A percentile compares a stretch with the other conserved stretches of the same genome.
These are phyloP conservation scores for Epinephelus cyanopodus DNA, from an alignment of 2,113 vertebrate genomes.

Conservation along the genomic window DNA sequence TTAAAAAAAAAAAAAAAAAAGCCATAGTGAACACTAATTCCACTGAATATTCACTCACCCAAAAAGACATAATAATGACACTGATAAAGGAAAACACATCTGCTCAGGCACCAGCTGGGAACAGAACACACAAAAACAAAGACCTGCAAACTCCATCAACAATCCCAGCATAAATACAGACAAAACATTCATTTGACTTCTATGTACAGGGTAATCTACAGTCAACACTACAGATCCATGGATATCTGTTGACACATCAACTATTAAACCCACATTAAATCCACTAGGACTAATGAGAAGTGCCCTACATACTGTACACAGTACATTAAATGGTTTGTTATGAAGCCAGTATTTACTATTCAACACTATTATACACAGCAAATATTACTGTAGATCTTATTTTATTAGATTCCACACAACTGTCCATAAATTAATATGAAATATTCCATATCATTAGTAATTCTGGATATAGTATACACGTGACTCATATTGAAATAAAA, in stretches of 20 bases:
- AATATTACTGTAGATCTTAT: no score
- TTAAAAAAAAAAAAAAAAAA: background rate
- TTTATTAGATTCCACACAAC: no score
- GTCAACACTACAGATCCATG: background rate
- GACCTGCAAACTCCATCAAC: background rate
- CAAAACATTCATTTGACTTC: no score
- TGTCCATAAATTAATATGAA: no score
- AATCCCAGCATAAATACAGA: background rate
- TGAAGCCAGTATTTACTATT: no score
- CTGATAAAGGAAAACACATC: background rate
- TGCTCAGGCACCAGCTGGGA: background rate
- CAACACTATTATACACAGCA: no score
- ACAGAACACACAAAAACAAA: background rate
- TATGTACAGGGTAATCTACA: background rate
- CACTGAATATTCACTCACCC: background rate
- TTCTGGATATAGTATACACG: no score
- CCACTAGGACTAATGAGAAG: background rate
- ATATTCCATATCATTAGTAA: no score
- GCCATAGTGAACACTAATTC: background rate
- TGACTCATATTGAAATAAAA: no score
- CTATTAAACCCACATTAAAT: background rate
- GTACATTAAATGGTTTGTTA: no score
- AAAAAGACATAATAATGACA: background rate
- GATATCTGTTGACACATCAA: background rate
- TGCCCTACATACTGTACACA: background rate